These are phyloP conservation scores for Lophius americanus DNA, from an alignment of 2,797 vertebrate species.

Conservation along the genomic window DNA sequence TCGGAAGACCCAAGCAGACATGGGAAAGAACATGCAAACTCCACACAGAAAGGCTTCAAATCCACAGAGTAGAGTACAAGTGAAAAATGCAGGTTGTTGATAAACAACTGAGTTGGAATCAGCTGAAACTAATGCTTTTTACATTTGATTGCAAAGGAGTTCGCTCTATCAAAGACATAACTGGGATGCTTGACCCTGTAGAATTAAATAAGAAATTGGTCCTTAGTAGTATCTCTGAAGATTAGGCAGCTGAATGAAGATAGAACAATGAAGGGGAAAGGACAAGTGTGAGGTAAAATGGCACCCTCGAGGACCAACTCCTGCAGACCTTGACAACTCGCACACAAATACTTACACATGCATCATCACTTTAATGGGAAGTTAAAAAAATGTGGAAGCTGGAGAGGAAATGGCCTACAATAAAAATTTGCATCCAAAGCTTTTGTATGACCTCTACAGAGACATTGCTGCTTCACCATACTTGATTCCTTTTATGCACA, in stretches of 20 bases:
- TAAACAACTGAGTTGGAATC: conserved; percentile 44
- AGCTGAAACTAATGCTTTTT: conserved; percentile 52
- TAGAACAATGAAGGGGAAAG: too few species aligned
- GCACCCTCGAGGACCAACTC: too few species aligned
- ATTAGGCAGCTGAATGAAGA: too few species aligned
- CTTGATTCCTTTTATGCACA: conserved; percentile 40
- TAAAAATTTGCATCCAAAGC: conserved; percentile 60
- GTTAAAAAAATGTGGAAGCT: conserved; percentile 16
- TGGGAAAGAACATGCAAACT: too few species aligned
- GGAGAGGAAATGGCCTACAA: conserved; percentile 40
- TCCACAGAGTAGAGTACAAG: conserved; percentile 7
- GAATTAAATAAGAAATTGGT: conserved; percentile 76
- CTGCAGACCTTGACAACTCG: conserved; percentile 41
- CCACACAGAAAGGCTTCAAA: too few species aligned
- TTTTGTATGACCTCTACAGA: conserved; percentile 68
- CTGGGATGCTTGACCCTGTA: conserved; percentile 61
- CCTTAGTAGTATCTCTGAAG: conserved; percentile 55
- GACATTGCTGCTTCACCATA: conserved; percentile 58
- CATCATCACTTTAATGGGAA: background rate
- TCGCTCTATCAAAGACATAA: conserved; percentile 66
- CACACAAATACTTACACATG: conserved; percentile 16
- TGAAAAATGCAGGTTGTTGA: conserved; percentile 25
- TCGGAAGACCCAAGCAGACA: too few species aligned
- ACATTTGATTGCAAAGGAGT: conserved; percentile 69
- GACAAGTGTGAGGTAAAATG: conserved; percentile 69